A percentile compares a stretch with the other conserved stretches of the same genome.
Conservation (phyloP, 1,140 invertebrate species). For the Acromyrmex echinatior region DNA sequence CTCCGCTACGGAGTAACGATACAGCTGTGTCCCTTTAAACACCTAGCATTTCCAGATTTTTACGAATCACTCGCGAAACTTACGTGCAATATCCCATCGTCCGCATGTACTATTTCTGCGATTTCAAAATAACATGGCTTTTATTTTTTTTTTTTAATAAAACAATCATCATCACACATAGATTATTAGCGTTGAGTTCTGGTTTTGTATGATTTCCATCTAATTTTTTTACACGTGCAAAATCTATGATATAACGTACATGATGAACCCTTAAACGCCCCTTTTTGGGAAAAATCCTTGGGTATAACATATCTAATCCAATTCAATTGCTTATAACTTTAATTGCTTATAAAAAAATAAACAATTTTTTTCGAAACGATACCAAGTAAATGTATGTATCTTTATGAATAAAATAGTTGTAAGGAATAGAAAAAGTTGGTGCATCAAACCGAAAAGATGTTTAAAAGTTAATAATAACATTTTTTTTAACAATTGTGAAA, state of each 20-base stretch:
- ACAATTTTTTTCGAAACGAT: too few relatives aligned
- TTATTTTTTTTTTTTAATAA: neutral
- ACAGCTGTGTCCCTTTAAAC: conserved; percentile 26
- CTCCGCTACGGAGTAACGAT: neutral
- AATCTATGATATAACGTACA: too few relatives aligned
- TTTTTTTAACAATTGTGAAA: neutral
- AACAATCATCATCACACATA: neutral
- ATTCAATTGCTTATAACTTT: too few relatives aligned
- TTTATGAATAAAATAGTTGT: too few relatives aligned
- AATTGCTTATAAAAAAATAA: too few relatives aligned
- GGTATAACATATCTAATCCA: too few relatives aligned
- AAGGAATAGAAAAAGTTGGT: too few relatives aligned
- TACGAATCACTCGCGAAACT: conserved; percentile 32
- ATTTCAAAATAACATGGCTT: neutral
- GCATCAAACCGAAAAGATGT: too few relatives aligned
- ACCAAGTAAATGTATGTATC: too few relatives aligned
- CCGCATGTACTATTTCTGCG: neutral
- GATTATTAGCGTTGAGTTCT: neutral
- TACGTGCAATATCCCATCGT: neutral
- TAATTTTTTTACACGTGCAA: neutral
- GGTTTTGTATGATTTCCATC: neutral
- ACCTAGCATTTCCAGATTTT: conserved; percentile 24
- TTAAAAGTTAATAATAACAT: neutral
- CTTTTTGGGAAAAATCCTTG: too few relatives aligned
- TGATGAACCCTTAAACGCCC: too few relatives aligned